These are phyloP conservation scores for Tetropium fuscum DNA, from an alignment of 2,888 invertebrate species.

Conservation along the genomic window DNA sequence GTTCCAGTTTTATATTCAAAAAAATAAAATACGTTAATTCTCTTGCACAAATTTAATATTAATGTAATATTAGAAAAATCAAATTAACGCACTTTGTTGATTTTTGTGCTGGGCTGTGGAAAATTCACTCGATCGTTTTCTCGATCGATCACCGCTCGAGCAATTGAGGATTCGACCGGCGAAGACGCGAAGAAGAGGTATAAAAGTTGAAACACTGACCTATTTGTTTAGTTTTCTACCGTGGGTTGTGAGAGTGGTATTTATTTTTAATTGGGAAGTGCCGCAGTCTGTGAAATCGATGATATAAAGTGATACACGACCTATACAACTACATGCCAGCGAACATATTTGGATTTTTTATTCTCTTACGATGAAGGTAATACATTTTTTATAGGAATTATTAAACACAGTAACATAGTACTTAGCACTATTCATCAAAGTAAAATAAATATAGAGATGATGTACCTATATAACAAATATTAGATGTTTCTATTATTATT, in stretches of 20 bases:
- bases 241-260: conserved; percentile 31
- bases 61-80: too few relatives aligned
- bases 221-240: conserved; percentile 63
- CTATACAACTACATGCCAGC: conserved; percentile 37
- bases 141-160: background rate
- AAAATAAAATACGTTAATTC: too few relatives aligned
- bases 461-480: too few relatives aligned
- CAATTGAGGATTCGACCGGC: conserved; percentile 36
- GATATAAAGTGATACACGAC: background rate
- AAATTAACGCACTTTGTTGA: background rate
- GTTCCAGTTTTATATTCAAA: too few relatives aligned
- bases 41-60: too few relatives aligned
- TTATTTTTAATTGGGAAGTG: conserved; percentile 9
- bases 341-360: conserved; percentile 36
- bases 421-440: too few relatives aligned
- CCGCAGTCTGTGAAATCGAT: background rate
- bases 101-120: background rate
- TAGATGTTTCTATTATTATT: too few relatives aligned
- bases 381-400: background rate
- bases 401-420: too few relatives aligned
- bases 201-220: conserved; percentile 64
- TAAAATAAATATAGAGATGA: too few relatives aligned
- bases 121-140: background rate
- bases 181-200: conserved; percentile 47
- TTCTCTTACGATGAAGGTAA: conserved; percentile 42